phyloP scores from a whole-genome alignment of 2,888 invertebrate species.

The Strigamia crassipes region DNA sequence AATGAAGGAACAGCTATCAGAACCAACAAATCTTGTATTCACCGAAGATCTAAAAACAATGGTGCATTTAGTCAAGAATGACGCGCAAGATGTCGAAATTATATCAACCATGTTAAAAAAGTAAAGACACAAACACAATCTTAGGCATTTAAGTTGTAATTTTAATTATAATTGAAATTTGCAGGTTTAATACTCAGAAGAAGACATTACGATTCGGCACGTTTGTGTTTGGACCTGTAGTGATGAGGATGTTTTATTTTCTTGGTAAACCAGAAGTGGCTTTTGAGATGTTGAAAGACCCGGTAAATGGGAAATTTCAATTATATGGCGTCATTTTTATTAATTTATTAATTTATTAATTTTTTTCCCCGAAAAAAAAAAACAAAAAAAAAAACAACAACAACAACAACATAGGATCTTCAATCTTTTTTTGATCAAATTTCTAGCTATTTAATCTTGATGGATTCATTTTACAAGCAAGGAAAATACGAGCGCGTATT shows the following conservation, averaged over 20 bases:
- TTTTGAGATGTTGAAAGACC: constrained; percentile 54
- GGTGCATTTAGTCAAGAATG: constrained; percentile 70
- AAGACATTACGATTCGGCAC: constrained; percentile 75
- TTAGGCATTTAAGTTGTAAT: neutral
- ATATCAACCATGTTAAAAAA: constrained; percentile 72
- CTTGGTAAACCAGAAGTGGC: constrained; percentile 73
- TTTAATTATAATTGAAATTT: constrained; percentile 53
- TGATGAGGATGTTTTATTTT: constrained; percentile 77
- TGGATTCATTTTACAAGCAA: constrained; percentile 74
- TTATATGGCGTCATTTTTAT: too few relatives aligned
- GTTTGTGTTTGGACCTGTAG: constrained; percentile 79
- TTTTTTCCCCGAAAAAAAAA: too few relatives aligned
- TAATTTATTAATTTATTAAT: constrained; percentile 44
- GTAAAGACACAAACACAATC: constrained; percentile 61
- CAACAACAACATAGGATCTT: constrained; percentile 67
- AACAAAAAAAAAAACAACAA: too few relatives aligned
- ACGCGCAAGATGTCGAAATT: constrained; percentile 67
- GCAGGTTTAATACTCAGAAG: constrained; percentile 72
- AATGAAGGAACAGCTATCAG: constrained; percentile 69
- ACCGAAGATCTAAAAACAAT: constrained; percentile 85
- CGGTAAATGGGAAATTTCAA: neutral
- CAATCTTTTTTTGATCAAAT: constrained; percentile 74
- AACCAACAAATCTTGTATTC: constrained; percentile 70
- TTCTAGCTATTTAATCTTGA: constrained; percentile 68
- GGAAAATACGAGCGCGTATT: constrained; percentile 70